Base-by-base conservation (phyloP, 2,797 vertebrate species). In the Gouania willdenowi region DNA sequence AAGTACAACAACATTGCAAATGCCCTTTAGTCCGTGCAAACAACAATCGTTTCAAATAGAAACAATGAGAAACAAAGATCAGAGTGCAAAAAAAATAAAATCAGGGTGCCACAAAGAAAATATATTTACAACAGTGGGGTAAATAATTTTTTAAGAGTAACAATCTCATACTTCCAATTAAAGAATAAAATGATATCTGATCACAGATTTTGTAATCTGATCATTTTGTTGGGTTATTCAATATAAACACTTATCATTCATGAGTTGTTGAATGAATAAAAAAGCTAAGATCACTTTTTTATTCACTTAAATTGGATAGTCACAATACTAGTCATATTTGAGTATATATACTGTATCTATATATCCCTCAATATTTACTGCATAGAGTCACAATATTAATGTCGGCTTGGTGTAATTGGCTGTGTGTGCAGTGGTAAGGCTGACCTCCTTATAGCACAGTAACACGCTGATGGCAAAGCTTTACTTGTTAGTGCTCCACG, bases 211-310 rank as follows among this genome's bases (percentile, higher is more conserved):
- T n/a, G n/a, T n/a, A n/a, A n/a, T n/a, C n/a, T n/a, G n/a, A n/a
- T n/a, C n/a, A n/a, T n/a, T n/a, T n/a, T n/a, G n/a, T n/a, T 4
- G 33, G 20, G 10, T 19, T 33, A 35, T 29, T 1, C 10, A 6
- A 28, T 18, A 7, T 40, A 57, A 55, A 61, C 32, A 55, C 48
- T 32, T 44, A 51, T 59, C 22, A 29, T 56, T 64, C 21, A 35
- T 33, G 43, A 67, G 32, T 66, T 66, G 45, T 75, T 68, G 59
- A 70, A 56, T 75, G 72, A 65, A 35, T 3, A 44, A 4, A 8
- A 4, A 13, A 27, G 15, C 43, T 61, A 49, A 45, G 65, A 60
- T 68, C 55, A 37, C 3, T 4, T 22, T 33, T 32, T 55, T 44
- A 48, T 62, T 57, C 54, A 43, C 60, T 22, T 7, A 5, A 42